Conservation (phyloP, 2,113 vertebrate genomes). For the Ibidorhyncha struthersii region DNA sequence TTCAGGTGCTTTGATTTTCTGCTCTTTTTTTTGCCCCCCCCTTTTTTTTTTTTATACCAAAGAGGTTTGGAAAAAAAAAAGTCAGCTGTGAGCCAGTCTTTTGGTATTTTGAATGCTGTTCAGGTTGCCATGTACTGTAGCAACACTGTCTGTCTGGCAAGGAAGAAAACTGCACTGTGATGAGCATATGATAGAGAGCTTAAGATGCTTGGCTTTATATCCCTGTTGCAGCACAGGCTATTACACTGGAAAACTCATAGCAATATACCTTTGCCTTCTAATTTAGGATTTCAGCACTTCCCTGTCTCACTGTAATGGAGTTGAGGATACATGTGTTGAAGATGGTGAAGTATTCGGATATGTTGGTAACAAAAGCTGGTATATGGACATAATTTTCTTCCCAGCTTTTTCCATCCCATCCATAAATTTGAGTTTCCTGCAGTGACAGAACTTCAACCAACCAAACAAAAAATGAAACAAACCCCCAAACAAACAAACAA, state of each 20-base stretch:
- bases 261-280: not conserved
- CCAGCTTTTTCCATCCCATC: not conserved
- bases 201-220: not conserved
- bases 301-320: not conserved
- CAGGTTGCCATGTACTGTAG: not conserved
- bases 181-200: not conserved
- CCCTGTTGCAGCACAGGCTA: not conserved
- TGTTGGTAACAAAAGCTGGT: not conserved
- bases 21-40: not conserved
- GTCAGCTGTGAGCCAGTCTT: not conserved
- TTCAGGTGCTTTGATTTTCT: conserved; percentile 84
- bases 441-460: not conserved
- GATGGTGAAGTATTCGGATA: not conserved
- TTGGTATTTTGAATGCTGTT: not conserved
- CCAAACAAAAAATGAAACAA: not conserved
- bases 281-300: not conserved
- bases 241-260: not conserved
- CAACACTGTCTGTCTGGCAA: not conserved
- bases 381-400: not conserved
- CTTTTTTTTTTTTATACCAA: no score
- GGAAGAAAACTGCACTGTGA: not conserved
- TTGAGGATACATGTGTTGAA: not conserved
- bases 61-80: not conserved
- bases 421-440: not conserved
- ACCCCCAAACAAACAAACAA: no score